A percentile compares a stretch with the other conserved stretches of the same genome.
Conservation (phyloP, 2,797 vertebrate species). For the Phoebastria nigripes region DNA sequence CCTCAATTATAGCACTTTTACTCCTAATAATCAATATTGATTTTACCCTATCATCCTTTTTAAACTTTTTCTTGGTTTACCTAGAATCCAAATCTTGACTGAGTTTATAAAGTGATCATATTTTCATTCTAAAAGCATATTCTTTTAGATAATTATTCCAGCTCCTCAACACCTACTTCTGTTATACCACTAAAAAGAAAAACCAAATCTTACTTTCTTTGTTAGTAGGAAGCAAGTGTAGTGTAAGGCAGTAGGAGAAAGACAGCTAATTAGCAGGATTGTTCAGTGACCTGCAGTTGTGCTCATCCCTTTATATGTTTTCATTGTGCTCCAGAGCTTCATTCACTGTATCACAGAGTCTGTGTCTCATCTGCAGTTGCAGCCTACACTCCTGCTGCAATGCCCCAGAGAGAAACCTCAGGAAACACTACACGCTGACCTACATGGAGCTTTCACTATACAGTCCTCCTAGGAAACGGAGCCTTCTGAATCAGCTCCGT, state of each 20-base stretch:
- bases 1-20: slow-evolving; percentile 72
- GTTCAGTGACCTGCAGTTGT: neutral
- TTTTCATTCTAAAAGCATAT: slow-evolving; percentile 10
- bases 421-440: neutral
- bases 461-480: neutral
- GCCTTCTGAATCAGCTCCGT: neutral
- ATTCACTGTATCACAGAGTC: neutral
- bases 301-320: neutral
- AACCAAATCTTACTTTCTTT: neutral
- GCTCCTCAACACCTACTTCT: neutral
- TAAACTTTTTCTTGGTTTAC: slow-evolving; percentile 60
- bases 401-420: neutral
- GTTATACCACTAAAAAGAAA: neutral
- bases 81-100: slow-evolving; percentile 38
- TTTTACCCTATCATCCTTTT: slow-evolving; percentile 66
- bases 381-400: neutral
- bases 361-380: neutral
- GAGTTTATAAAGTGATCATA: slow-evolving; percentile 30
- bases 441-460: neutral
- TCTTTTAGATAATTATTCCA: neutral
- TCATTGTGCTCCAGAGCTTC: neutral
- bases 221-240: neutral
- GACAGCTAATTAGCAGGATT: neutral
- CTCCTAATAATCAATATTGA: slow-evolving; percentile 77
- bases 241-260: neutral